Conservation (phyloP, 30 jellyfish, hydroid and myxozoan genomes). For the Aurelia aurita region DNA sequence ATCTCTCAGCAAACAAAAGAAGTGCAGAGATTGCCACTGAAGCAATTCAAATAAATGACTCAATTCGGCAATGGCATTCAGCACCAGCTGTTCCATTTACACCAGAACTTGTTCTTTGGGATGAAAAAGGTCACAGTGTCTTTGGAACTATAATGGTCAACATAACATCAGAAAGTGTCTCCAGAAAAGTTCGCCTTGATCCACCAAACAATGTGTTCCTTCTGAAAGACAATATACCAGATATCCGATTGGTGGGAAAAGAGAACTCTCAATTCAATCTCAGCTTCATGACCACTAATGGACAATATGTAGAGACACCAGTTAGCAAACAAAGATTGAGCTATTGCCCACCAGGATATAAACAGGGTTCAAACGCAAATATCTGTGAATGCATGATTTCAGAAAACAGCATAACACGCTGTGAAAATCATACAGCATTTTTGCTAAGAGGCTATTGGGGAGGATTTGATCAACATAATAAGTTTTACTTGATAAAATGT, state of each 20-base stretch:
- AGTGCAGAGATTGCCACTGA: conserved; percentile 80
- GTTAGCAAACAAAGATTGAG: conserved; percentile 9
- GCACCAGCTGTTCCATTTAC: conserved; percentile 76
- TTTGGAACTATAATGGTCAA: conserved; percentile 62
- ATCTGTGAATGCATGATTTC: conserved; percentile 66
- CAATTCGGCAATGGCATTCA: conserved; percentile 59
- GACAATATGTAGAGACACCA: conserved; percentile 63
- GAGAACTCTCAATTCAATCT: conserved; percentile 32
- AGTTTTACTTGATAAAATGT: conserved; percentile 54
- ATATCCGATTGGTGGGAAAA: conserved; percentile 59
- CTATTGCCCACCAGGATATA: conserved; percentile 82
- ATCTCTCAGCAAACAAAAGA: not conserved
- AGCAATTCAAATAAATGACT: conserved; percentile 45
- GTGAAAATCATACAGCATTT: conserved; percentile 57
- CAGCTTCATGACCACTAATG: conserved; percentile 72
- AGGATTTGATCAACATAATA: not conserved
- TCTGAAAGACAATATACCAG: conserved; percentile 54
- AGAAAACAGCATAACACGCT: conserved; percentile 72
- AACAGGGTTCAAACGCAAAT: conserved; percentile 22
- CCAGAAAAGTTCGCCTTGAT: conserved; percentile 54
- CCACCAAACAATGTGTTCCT: conserved; percentile 74
- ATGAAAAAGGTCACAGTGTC: conserved; percentile 80
- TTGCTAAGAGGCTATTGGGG: conserved; percentile 73
- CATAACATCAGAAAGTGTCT: conserved; percentile 16
- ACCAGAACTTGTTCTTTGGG: conserved; percentile 59